Evolutionary conservation across 1,140 invertebrate species (phyloP), one percentile per base, ranked within the genome.

Genomic region (Saccostrea glomerata): DNA sequence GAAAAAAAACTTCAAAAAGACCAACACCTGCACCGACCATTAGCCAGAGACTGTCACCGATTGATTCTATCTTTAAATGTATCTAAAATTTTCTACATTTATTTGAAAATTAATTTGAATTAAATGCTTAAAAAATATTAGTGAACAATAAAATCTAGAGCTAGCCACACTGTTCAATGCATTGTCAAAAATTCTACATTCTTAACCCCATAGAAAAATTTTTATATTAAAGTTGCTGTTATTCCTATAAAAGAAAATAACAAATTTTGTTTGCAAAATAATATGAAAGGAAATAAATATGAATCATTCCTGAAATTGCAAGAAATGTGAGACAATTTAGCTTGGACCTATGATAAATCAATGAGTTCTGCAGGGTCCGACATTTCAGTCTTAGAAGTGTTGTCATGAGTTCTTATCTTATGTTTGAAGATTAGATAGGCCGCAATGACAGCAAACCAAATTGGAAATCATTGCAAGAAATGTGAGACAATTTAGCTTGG

Each of bases 21-120:
- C 70, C 70, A 77, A 30, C 70, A 77, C 70, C 70, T 77, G 70
- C 70, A 25, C 30, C 70, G 25, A 36, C 70, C 70, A 77, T 77
- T 77, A 77, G 70, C 70, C 25, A 30, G 30, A 4, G 70, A 77
- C 70, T 15, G 70, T 25, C 70, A 36, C 70, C 70, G 70, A 77
- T 30, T 77, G 70, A 77, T 77, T 77, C 70, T 77, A 77, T 77
- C 70, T 30, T 12, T 30, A 77, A 77, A 25, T 30, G 70, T 77
- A 77, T 77, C 70, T 77, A 25, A 77, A 25, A 4, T 30, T 66
- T 77, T 77, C 70, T 30, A 77, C 23, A 25, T 77, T 77, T 77
- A 77, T 77, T 77, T 30, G 23, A 77, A 77, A 77, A 77, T 77
- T 77, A 77, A 77, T 77, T 77, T 77, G 70, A 77, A 77, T 77